Evolutionary conservation across 2,113 vertebrate species (phyloP), one percentile per base, ranked within the genome.

Genomic region (Maccullochella peelii): DNA sequence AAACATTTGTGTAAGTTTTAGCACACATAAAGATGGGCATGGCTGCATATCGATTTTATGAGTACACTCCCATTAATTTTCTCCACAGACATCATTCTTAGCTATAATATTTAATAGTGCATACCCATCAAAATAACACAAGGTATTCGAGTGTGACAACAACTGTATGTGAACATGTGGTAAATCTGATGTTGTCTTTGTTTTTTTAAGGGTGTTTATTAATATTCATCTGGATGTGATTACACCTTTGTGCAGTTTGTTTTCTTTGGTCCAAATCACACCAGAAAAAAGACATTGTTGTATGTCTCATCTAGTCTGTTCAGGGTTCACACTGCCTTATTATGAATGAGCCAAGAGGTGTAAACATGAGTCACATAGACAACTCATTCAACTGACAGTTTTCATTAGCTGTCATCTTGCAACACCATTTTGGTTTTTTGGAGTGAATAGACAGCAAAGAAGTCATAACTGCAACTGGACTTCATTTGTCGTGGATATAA

Each of bases 351-450:
- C 40, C 11, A 78, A 71, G 57, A 68, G 8, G 44, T 44, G 61
- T 27, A 69, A 80, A 65, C 12, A 66, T 67, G 77, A 70, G 38
- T 77, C 84, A 81, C 27, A 38, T 1, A 12, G 42, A 58, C 50
- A 67, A 44, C 40, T 71, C 73, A 73, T 74, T 86, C 80, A 73
- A 54, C 44, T 68, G 54, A 61, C 57, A 54, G 75, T 49, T 69
- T 61, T 58, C 25, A n/a, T 52, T 21, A 38, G 44, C 30, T 36
- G 61, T 67, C 20, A 21, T 78, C 47, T 47, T 8, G 54, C 4
- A 20, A 49, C 38, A 57, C n/a, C 50, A 8, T 2, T 54, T 76
- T 71, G 2, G 61, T 38, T 40, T n/a, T 16, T 20, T 40, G 54
- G 49, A 30, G 38, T 63, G 23, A 15, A 15, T 15, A 33, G n/a